Percentiles rank a stretch among this genome's conserved stretches.
Evolutionary conservation across 2,797 vertebrate genomes (phyloP).

Genomic region (Crenichthys baileyi): DNA sequence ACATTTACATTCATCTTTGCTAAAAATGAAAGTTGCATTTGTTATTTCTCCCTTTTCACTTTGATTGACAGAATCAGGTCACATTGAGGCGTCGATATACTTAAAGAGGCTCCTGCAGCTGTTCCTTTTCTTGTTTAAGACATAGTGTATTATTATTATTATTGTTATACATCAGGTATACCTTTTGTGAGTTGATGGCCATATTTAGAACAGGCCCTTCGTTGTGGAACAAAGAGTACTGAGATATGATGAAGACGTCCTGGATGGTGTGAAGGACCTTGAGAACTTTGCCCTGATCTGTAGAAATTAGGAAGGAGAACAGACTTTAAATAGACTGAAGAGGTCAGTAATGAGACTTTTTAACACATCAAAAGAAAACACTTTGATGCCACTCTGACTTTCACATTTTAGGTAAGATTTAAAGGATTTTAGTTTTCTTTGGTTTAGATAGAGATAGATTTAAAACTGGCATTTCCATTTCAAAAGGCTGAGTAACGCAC

Average conservation of each 20-base stretch:
- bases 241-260: conserved; percentile 84
- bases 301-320: conserved; percentile 24
- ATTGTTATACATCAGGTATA: conserved; percentile 56
- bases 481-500: not conserved
- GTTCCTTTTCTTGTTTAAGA: not conserved
- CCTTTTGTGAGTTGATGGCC: conserved; percentile 83
- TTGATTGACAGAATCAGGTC: conserved; percentile 1
- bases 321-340: not conserved
- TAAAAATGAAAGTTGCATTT: not conserved
- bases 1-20: not conserved
- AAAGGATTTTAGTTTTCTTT: not conserved
- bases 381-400: not conserved
- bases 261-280: conserved; percentile 83
- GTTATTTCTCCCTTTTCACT: not conserved
- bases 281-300: conserved; percentile 86
- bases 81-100: not conserved
- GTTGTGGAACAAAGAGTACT: conserved; percentile 83
- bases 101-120: not conserved
- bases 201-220: conserved; percentile 83
- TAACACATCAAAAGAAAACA: not conserved
- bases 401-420: not conserved
- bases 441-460: not conserved
- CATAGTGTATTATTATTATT: not conserved
- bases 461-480: not conserved
- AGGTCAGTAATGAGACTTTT: not conserved